Evolutionary conservation across 2,888 invertebrate genomes (phyloP).

Genomic region (Camponotus fellah): DNA sequence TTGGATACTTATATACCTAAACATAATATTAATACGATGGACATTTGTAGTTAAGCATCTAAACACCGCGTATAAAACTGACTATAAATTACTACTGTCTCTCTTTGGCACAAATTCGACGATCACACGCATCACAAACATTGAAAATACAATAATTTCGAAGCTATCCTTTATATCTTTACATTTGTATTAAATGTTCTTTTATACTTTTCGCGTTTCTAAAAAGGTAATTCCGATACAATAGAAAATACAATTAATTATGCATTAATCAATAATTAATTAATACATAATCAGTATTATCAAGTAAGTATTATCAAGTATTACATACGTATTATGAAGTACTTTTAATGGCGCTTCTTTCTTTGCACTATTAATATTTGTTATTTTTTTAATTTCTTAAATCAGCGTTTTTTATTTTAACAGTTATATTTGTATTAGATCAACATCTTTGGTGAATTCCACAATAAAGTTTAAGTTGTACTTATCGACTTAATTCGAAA

Average conservation of each 20-base stretch:
- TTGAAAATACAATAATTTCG: conserved; percentile 66
- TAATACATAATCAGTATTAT: no score
- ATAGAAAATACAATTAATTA: conserved; percentile 22
- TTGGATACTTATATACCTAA: conserved; percentile 13
- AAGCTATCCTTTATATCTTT: conserved; percentile 35
- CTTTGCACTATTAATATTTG: conserved; percentile 30
- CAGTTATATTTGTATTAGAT: neutral
- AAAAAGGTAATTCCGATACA: neutral
- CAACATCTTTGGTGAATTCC: neutral
- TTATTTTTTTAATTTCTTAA: neutral
- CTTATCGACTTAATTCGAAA: neutral
- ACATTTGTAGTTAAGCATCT: conserved; percentile 3
- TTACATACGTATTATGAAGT: conserved; percentile 10
- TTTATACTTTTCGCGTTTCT: neutral
- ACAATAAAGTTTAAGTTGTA: neutral
- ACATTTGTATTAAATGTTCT: conserved; percentile 24
- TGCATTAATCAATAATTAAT: neutral
- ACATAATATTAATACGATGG: neutral
- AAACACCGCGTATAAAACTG: conserved; percentile 32
- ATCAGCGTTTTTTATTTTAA: neutral
- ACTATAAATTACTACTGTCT: conserved; percentile 53
- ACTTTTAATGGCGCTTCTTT: neutral
- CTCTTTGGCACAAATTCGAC: conserved; percentile 72
- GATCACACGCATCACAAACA: conserved; percentile 71
- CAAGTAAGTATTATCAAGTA: neutral